These are phyloP conservation scores for Parazoanthus darwini DNA, from an alignment of 92 coral and sea anemone genomes.

Conservation along the genomic window DNA sequence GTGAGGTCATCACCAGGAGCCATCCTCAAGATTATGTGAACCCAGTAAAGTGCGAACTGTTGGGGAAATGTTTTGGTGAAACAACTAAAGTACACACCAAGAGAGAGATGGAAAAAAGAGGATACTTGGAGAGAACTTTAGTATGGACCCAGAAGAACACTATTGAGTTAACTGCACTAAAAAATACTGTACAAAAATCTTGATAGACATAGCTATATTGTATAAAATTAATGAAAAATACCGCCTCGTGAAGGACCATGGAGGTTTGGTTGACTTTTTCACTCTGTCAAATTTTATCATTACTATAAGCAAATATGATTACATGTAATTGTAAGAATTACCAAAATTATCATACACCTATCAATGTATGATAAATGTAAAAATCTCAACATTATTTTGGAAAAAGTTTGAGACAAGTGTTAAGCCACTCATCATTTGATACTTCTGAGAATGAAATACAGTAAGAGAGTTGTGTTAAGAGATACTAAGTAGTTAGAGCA, in stretches of 20 bases:
- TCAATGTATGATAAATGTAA: background rate
- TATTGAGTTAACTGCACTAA: background rate
- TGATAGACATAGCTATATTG: too few relatives aligned
- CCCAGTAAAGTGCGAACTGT: background rate
- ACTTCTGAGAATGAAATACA: background rate
- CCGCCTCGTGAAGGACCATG: background rate
- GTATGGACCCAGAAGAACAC: background rate
- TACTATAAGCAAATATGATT: too few relatives aligned
- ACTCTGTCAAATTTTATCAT: background rate
- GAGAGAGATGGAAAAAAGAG: background rate
- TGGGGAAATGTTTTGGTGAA: background rate
- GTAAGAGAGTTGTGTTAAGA: background rate
- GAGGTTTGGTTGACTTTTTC: too few relatives aligned
- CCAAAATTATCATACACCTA: background rate
- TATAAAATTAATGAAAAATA: too few relatives aligned
- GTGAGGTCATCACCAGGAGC: constrained; percentile 18
- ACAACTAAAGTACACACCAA: background rate
- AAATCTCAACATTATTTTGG: background rate
- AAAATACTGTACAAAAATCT: too few relatives aligned
- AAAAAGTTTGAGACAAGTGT: background rate
- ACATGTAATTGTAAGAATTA: background rate
- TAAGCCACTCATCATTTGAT: too few relatives aligned
- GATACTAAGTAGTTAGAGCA: background rate
- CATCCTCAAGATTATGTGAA: constrained; percentile 22
- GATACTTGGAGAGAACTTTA: background rate